Evolutionary conservation across 2,888 invertebrate genomes (phyloP).

Genomic region (Mellilla xanthometata): DNA sequence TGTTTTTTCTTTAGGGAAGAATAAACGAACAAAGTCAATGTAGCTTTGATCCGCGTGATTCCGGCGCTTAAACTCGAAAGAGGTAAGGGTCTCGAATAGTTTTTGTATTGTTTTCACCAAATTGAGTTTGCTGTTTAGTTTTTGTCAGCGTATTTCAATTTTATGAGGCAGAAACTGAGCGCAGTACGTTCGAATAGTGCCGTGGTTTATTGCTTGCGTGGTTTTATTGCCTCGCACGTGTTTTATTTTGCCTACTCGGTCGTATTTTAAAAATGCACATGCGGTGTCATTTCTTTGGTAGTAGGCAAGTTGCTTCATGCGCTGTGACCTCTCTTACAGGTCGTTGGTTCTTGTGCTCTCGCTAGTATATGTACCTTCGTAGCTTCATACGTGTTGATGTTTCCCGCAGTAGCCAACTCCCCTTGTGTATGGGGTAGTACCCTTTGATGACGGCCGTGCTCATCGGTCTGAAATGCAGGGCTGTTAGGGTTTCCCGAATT

Average conservation of each 20-base stretch:
- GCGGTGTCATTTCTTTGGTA: conserved; percentile 2
- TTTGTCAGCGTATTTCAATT: conserved; percentile 14
- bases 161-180: conserved; percentile 11
- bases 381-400: background rate
- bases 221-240: conserved; percentile 1
- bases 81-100: conserved; percentile 14
- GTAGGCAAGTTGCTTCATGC: conserved; percentile 4
- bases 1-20: conserved; percentile 25
- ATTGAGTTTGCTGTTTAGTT: conserved; percentile 17
- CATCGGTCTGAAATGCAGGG: conserved; percentile 23
- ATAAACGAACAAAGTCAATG: conserved; percentile 15
- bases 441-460: conserved; percentile 22
- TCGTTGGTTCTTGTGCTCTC: conserved; percentile 9
- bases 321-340: conserved; percentile 7
- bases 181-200: background rate
- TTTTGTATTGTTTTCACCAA: conserved; percentile 19
- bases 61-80: conserved; percentile 15
- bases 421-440: conserved; percentile 19
- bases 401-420: conserved; percentile 12
- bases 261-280: conserved; percentile 9
- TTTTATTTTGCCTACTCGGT: conserved; percentile 2
- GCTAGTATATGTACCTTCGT: background rate
- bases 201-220: conserved; percentile 7
- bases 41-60: conserved; percentile 20
- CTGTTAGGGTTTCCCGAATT: conserved; percentile 21